Conservation (phyloP, 2,888 invertebrate genomes). For the Hofmannophila pseudospretella region DNA sequence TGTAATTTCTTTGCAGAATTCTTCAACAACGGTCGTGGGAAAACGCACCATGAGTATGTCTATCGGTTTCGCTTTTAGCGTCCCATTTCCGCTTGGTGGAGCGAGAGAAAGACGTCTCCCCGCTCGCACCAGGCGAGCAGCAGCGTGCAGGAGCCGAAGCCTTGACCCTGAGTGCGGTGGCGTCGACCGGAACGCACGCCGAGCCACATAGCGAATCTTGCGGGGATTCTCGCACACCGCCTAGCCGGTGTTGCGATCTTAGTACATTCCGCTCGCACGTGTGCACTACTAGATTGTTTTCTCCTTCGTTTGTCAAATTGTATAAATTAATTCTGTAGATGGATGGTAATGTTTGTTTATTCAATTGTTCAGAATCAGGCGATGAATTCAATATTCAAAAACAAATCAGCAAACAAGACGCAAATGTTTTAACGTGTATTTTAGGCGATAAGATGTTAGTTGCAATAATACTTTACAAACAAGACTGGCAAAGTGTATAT, state of each 20-base stretch:
- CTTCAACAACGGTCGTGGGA: slow-evolving; percentile 27
- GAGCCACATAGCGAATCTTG: slow-evolving; percentile 65
- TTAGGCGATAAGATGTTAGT: too few relatives aligned
- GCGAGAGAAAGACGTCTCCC: slow-evolving; percentile 40
- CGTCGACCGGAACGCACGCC: slow-evolving; percentile 76
- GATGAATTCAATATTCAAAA: too few relatives aligned
- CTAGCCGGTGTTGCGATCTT: slow-evolving; percentile 59
- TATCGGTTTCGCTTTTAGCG: slow-evolving; percentile 65
- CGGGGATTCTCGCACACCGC: slow-evolving; percentile 54
- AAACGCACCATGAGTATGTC: slow-evolving; percentile 19
- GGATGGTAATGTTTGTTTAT: too few relatives aligned
- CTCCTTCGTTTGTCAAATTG: slow-evolving; percentile 39
- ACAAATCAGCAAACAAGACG: too few relatives aligned
- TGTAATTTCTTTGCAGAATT: slow-evolving; percentile 26
- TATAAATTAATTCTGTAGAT: too few relatives aligned
- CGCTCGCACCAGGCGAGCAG: slow-evolving; percentile 61
- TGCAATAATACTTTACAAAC: not conserved
- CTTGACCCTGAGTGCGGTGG: slow-evolving; percentile 77
- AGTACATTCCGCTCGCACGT: slow-evolving; percentile 63
- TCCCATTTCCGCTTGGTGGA: slow-evolving; percentile 50
- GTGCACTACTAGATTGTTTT: slow-evolving; percentile 57
- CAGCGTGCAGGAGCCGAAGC: slow-evolving; percentile 65
- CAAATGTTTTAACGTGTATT: too few relatives aligned
- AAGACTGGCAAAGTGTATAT: not conserved
- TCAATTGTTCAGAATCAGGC: too few relatives aligned